Evolutionary conservation across 2,888 invertebrate genomes (phyloP), one percentile per base, ranked within the genome.

Genomic region (Sycophila texana): DNA sequence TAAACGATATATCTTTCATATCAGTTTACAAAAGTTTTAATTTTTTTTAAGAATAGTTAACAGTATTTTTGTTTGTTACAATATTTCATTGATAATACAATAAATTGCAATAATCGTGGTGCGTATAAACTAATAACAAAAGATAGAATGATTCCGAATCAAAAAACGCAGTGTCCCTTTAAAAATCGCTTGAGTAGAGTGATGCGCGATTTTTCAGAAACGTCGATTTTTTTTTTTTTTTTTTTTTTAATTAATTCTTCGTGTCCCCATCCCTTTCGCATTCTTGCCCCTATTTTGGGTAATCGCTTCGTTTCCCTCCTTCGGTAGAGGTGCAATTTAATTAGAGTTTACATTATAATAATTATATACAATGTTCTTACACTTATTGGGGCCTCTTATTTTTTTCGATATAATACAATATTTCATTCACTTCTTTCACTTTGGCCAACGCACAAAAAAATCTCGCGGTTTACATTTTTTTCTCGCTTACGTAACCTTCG

Each of bases 1-100:
- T 57, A 16, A 77, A 71, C 68, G 10, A 76, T 58, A 26, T 18
- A 78, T 63, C 55, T 30, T 65, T 63, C 61, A 77, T 70, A 47
- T 86, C 88, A 88, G 89, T 89, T 89, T 89, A 89, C 89, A 89
- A 89, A 89, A 89, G 89, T 89, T 89, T 89, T 89, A 88, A 89
- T 88, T 87, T 89, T 79, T 85, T 88, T 89, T 89, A 89, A 89
- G 89, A 89, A 89, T 89, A 89, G 87, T 89, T 89, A 89, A 89
- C 89, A 89, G 88, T 90, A 89, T 87, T 87, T 81, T 88, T 88
- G 85, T 89, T 89, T 89, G 87, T 89, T 89, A 89, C 89, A 89
- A 86, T 89, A 87, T 88, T 86, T 89, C 88, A 87, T 87, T 87
- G 86, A 88, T 87, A 87, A 88, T 88, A 89, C 87, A 89, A 86